Evolutionary conservation across 2,888 invertebrate genomes (phyloP).

Genomic region (Drosophila neotestacea): DNA sequence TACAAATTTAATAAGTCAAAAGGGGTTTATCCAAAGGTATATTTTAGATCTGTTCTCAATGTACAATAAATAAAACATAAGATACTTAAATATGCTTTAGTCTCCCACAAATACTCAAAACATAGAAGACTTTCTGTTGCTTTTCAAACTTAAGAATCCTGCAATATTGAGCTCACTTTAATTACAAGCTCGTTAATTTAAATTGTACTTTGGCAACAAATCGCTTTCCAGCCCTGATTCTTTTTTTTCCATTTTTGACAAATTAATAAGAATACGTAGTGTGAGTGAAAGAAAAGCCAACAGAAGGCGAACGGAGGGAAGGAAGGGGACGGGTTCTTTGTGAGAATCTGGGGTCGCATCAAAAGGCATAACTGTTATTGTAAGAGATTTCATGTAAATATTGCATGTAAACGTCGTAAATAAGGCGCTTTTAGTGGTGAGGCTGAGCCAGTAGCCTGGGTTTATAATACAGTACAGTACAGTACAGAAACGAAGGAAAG

Average conservation of each 20-base stretch:
- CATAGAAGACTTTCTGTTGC: neutral
- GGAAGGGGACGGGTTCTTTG: constrained; percentile 19
- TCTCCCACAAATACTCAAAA: neutral
- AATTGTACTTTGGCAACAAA: neutral
- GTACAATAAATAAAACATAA: too few relatives aligned
- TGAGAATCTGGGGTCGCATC: constrained; percentile 56
- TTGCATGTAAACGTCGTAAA: constrained; percentile 78
- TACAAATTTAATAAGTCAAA: too few relatives aligned
- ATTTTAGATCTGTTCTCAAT: too few relatives aligned
- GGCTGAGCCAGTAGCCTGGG: constrained; percentile 25
- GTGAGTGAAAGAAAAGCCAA: constrained; percentile 17
- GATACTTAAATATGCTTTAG: too few relatives aligned
- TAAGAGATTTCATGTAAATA: constrained; percentile 81
- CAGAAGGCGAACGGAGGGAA: constrained; percentile 1
- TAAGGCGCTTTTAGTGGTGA: constrained; percentile 74
- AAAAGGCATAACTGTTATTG: constrained; percentile 77
- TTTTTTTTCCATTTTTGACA: constrained; percentile 48
- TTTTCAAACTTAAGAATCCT: neutral
- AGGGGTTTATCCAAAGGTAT: too few relatives aligned
- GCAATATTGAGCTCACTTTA: neutral
- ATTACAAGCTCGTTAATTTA: neutral
- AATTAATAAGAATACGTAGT: constrained; percentile 56
- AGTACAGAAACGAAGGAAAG: constrained; percentile 3
- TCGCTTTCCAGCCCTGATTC: constrained; percentile 38
- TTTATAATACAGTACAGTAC: constrained; percentile 19